Evolutionary conservation across 2,113 vertebrate species (phyloP), one percentile per base, ranked within the genome.

Genomic region (Peromyscus polionotus): DNA sequence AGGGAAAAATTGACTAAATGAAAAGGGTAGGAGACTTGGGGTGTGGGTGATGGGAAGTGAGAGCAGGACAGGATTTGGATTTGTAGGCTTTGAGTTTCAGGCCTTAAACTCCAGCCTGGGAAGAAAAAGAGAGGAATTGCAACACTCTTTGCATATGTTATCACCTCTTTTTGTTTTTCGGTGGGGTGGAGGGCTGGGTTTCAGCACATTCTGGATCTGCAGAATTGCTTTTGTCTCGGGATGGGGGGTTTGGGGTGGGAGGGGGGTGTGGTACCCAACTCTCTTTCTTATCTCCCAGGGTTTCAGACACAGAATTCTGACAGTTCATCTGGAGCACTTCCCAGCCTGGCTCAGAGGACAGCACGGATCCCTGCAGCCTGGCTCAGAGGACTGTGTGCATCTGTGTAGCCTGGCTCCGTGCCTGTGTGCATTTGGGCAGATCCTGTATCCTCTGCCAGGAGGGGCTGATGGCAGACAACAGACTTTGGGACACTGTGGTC

Each of bases 261-360:
- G 33, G 36, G 17, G 68, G 86, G 57, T 45, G 63, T 75, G 26
- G 90, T 83, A 94, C 63, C 75, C 92, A 92, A 81, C 88, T 76
- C 91, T 92, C 84, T 68, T 93, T 75, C 84, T 95, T 96, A 88
- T 97, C 92, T 87, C 67, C 94, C 85, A 81, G 84, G 80, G 85
- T 88, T 97, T 96, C 90, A 97, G 96, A 97, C 83, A 92, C 95
- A 85, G 72, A 96, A 98, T 97, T 92, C 97, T 97, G 92, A 85
- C 93, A 1, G 95, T 96, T 95, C 88, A 76, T 97, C 92, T 98
- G 97, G 96, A 97, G 59, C 51, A 2, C 93, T 96, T 97, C 96
- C 97, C 59, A 11, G 96, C 51, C 95, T 97, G 95, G 95, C 97
- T 95, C 77, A 70, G 57, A 97, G 95, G 79, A 88, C 48, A 7